Base-by-base conservation (phyloP, 64 coral and sea anemone species). In the Pachyseris speciosa region DNA sequence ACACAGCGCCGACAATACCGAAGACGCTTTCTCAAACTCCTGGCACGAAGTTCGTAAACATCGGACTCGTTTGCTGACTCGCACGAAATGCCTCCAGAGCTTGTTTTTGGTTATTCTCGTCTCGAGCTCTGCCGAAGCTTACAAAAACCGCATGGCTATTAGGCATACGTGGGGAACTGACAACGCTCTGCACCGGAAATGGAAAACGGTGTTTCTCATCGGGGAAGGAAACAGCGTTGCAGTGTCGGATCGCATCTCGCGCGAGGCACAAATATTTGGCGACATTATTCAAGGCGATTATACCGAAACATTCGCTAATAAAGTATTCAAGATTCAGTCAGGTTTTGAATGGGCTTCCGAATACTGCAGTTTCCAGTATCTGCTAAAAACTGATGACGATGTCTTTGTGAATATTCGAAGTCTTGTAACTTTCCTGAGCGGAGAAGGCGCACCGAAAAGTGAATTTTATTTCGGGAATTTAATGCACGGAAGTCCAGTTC, bases 221-320 rank as follows among this genome's bases (percentile, higher is more conserved):
- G 89, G 89, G 43, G 80, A 84, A 37, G 80, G 68, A 16, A 40
- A 64, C 36, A 84, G 29, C 28, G 44, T 72, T 25, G 32, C 13
- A 1, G 26, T 83, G 17, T 83, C 80, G 64, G 68, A 84, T 39
- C 65, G 55, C 32, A 69, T 91, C 37, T 52, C 78, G 27, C 65
- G 69, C 20, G 89, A 91, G 70, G 67, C 78, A 4, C 64, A 91
- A 30, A 91, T 91, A 50, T 91, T 83, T 69, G 78, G 80, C 64
- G 89, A 91, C 67, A 91, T 91, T 19, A 69, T 91, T 16, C 89
- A 91, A 47, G 89, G 42, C 26, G 89, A 91, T 74, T 91, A 84
- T 39, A 22, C 49, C 26, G 89, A 91, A 58, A 55, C 79, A 0
- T 84, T 91, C 50, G n/a, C 19, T 10, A 91, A 74, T 84, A 84